Evolutionary conservation across 2,113 vertebrate genomes (phyloP), one percentile per base, ranked within the genome.

Genomic region (Rhagologus leucostigma): DNA sequence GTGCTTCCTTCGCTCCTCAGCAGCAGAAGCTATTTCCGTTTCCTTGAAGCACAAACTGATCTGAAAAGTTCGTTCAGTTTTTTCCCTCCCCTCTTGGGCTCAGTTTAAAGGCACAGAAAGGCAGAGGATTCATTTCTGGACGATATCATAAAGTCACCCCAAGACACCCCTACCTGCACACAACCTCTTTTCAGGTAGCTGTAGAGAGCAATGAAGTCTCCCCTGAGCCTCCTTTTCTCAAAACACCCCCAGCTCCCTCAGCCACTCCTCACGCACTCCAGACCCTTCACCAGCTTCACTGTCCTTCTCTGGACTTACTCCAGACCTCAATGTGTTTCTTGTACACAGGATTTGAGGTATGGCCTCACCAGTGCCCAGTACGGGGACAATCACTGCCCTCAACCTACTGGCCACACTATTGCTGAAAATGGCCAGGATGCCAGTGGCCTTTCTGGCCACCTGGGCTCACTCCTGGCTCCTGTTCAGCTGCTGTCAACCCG

Each of bases 291-390:
- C 32, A 49, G 22, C 26, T 86, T 33, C 16, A 12, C 11, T 55
- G 22, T 46, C 32, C 41, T 65, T 30, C 39, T 67, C 30, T n/a
- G 22, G 42, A 63, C 35, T 68, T 10, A 16, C 2, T 56, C 35
- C 47, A 86, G 41, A 56, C 7, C 32, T 62, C 35, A 26, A 11
- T 1, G 5, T 41, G 16, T 24, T 53, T 65, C 53, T 33, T 33
- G 26, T 17, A 47, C 12, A 37, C 19, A 41, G 16, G 27, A 67
- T 33, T 41, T 0, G 0, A 91, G 15, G 2, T 29, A 32, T 10
- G 5, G 13, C 18, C 32, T 24, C 60, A 74, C 16, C 16, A 68
- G 18, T 6, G 16, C 39, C 0, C 0, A 24, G 30, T 14, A 3
- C 15, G 5, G 6, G 1, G 4, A 60, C n/a, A 19, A 59, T 53